Evolutionary conservation across 2,797 vertebrate species (phyloP).

Genomic region (Molossus molossus): DNA sequence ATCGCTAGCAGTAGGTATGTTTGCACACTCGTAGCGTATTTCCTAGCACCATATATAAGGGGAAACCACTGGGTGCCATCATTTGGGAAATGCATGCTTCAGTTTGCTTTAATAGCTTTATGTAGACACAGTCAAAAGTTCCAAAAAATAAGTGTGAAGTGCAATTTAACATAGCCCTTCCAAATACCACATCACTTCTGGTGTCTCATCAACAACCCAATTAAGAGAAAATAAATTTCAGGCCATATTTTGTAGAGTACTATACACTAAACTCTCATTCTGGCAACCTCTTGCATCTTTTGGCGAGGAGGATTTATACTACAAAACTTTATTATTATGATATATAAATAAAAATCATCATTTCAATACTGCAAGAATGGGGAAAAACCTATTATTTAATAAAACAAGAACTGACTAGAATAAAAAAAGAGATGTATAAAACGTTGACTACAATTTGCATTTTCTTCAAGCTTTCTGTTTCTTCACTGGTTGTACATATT

Average conservation of each 20-base stretch:
- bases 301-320: background rate
- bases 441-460: background rate
- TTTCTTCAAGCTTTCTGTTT: background rate
- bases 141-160: background rate
- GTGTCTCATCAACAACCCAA: background rate
- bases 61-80: background rate
- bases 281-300: background rate
- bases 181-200: background rate
- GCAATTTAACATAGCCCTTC: background rate
- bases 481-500: background rate
- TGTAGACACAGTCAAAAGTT: background rate
- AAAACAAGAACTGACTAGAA: background rate
- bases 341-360: background rate
- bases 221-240: constrained; percentile 25
- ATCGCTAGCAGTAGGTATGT: background rate
- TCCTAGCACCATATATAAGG: background rate
- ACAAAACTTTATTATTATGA: background rate
- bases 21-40: background rate
- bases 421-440: background rate
- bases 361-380: background rate
- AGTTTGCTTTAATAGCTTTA: background rate
- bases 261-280: background rate
- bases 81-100: background rate
- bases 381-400: background rate
- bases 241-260: background rate